Conservation (phyloP, 2,797 vertebrate species). For the Rhinella marina region DNA sequence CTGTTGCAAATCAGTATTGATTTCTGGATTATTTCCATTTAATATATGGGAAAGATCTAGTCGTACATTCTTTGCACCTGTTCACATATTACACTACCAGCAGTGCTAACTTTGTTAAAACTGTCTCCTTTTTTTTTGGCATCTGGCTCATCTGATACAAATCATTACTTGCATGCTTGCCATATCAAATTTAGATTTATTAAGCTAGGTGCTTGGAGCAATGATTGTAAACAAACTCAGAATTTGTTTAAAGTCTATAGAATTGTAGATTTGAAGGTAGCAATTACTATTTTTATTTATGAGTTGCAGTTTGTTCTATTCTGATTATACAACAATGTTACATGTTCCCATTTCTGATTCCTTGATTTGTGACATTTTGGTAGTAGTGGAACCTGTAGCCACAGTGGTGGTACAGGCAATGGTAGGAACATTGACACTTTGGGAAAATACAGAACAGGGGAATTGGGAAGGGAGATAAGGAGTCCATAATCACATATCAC, state of each 20-base stretch:
- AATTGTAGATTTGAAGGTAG: background rate
- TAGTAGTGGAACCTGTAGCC: no score
- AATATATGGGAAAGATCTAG: slow-evolving; percentile 44
- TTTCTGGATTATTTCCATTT: slow-evolving; percentile 66
- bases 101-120: slow-evolving; percentile 36
- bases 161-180: slow-evolving; percentile 44
- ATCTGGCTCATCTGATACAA: slow-evolving; percentile 66
- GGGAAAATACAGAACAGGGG: no score
- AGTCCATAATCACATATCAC: no score
- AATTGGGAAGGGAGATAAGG: no score
- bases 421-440: no score
- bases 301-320: no score
- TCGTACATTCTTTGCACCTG: slow-evolving; percentile 63
- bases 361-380: no score
- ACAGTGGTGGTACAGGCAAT: no score
- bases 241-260: background rate
- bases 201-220: slow-evolving; percentile 56
- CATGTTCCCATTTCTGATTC: background rate
- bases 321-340: no score
- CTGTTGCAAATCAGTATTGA: slow-evolving; percentile 63
- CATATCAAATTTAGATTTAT: slow-evolving; percentile 62
- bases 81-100: slow-evolving; percentile 60
- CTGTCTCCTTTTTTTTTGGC: slow-evolving; percentile 63
- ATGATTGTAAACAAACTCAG: slow-evolving; percentile 56
- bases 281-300: background rate